Conservation (phyloP, 2,113 vertebrate genomes). For the Python bivittatus region DNA sequence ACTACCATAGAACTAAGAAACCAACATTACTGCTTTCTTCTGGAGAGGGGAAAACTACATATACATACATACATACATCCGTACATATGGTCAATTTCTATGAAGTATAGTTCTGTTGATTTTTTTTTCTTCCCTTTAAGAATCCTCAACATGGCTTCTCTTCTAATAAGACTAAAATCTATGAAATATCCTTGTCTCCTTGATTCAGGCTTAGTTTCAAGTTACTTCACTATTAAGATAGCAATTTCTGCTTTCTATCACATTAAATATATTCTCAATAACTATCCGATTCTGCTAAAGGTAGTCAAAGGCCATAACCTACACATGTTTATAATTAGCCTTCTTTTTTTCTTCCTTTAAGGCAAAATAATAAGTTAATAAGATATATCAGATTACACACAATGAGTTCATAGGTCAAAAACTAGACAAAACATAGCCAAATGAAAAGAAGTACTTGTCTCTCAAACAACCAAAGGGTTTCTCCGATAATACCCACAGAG, state of each 20-base stretch:
- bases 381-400: constrained; percentile 69
- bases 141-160: constrained; percentile 46
- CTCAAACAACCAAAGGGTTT: constrained; percentile 43
- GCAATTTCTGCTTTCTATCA: constrained; percentile 68
- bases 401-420: constrained; percentile 63
- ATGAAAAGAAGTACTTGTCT: constrained; percentile 63
- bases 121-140: constrained; percentile 28
- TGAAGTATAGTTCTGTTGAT: constrained; percentile 23
- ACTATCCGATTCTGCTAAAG: constrained; percentile 64
- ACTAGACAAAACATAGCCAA: constrained; percentile 68
- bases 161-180: constrained; percentile 54
- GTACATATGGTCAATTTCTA: constrained; percentile 50
- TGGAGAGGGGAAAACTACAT: constrained; percentile 51
- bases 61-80: too few species aligned
- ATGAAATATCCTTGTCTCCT: constrained; percentile 45
- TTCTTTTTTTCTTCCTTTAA: constrained; percentile 44
- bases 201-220: constrained; percentile 64
- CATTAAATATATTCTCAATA: constrained; percentile 64
- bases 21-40: constrained; percentile 51
- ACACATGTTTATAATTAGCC: constrained; percentile 66
- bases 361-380: constrained; percentile 65
- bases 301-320: constrained; percentile 53
- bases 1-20: background rate
- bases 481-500: constrained; percentile 56
- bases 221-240: constrained; percentile 63